A percentile compares a stretch with the other conserved stretches of the same genome.
These are phyloP conservation scores for Falco punctatus DNA, from an alignment of 2,113 vertebrate genomes.

Conservation along the genomic window DNA sequence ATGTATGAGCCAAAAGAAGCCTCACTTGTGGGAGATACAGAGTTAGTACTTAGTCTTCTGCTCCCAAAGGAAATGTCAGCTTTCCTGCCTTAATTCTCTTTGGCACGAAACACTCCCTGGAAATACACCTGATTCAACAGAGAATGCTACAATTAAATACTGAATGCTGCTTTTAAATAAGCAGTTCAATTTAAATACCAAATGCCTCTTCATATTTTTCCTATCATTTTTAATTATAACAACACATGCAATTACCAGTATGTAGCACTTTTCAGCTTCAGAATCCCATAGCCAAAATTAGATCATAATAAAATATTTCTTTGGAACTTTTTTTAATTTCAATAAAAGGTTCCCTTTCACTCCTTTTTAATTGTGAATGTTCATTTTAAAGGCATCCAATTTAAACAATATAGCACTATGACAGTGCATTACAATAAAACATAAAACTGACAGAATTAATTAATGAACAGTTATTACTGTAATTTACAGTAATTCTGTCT, in stretches of 20 bases:
- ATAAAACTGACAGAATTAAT: conserved; percentile 66
- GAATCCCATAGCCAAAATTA: conserved; percentile 49
- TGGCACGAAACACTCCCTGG: conserved; percentile 19
- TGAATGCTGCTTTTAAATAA: conserved; percentile 40
- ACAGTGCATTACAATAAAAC: conserved; percentile 63
- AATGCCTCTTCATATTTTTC: conserved; percentile 43
- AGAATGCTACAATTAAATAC: conserved; percentile 44
- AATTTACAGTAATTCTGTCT: conserved; percentile 65
- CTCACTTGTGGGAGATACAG: neutral
- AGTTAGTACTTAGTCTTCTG: conserved; percentile 16
- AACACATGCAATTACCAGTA: conserved; percentile 40
- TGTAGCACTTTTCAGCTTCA: conserved; percentile 19
- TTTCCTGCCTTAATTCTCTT: conserved; percentile 51
- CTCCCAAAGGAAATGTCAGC: neutral
- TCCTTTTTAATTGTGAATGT: conserved; percentile 47
- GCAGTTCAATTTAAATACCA: conserved; percentile 15
- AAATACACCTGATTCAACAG: conserved; percentile 51
- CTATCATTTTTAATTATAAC: conserved; percentile 43
- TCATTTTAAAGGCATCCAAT: conserved; percentile 61
- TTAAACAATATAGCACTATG: conserved; percentile 52
- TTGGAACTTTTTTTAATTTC: conserved; percentile 61
- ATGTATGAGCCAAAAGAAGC: neutral
- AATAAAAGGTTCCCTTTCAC: conserved; percentile 68
- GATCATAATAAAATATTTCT: conserved; percentile 58
- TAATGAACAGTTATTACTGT: conserved; percentile 69